These are phyloP conservation scores for Venusia cambrica DNA, from an alignment of 2,888 invertebrate species.

Conservation along the genomic window DNA sequence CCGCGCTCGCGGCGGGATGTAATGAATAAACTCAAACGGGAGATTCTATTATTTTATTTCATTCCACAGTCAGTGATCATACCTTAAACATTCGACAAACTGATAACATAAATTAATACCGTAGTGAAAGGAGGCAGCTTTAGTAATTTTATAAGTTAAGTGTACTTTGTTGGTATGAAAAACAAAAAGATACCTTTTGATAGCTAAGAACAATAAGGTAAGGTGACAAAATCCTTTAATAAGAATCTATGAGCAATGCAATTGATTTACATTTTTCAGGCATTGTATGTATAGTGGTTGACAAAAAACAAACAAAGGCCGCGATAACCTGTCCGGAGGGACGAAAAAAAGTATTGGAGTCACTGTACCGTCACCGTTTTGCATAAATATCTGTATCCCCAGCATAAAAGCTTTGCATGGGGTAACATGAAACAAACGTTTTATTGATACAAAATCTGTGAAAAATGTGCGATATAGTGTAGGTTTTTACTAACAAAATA, in stretches of 20 bases:
- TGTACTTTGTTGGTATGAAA: no score
- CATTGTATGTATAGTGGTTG: constrained; percentile 4
- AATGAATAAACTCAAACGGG: constrained; percentile 79
- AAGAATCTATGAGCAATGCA: no score
- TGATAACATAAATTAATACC: constrained; percentile 43
- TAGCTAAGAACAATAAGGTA: no score
- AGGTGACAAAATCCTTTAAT: no score
- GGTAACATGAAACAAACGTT: constrained; percentile 20
- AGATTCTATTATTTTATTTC: constrained; percentile 71
- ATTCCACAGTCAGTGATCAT: constrained; percentile 72
- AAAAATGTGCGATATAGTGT: constrained; percentile 41
- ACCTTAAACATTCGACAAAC: constrained; percentile 50
- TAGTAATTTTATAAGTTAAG: not conserved
- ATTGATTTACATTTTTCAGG: constrained; percentile 3
- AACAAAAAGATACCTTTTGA: no score
- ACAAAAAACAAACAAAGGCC: constrained; percentile 21
- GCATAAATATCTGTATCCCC: constrained; percentile 19
- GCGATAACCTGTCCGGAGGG: constrained; percentile 24
- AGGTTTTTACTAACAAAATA: constrained; percentile 56
- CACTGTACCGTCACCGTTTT: constrained; percentile 18
- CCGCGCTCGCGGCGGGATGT: constrained; percentile 60
- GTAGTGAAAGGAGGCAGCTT: constrained; percentile 14
- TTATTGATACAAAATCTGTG: constrained; percentile 30
- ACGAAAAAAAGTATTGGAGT: constrained; percentile 26
- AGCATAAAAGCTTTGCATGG: constrained; percentile 9